Base-by-base conservation (phyloP, 2,888 invertebrate species). In the Cephalotes varians region DNA sequence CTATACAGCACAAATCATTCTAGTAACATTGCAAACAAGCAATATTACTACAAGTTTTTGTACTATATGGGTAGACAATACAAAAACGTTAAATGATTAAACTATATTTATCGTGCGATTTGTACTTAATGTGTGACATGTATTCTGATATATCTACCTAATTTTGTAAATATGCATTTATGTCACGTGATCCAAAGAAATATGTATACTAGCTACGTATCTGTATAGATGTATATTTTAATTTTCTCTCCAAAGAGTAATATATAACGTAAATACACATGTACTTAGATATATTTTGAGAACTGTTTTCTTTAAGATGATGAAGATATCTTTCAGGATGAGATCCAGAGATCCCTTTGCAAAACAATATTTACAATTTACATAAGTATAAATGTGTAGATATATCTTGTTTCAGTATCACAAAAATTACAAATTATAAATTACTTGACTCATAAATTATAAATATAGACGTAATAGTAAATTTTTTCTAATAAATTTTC, bases 131-230 rank as follows among this genome's bases (percentile, higher is more conserved):
- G n/a, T n/a, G 21, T 25, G 64, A 64, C 15, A 73, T 47, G 34
- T 47, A 34, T 9, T 15, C 18, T 5, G 34, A 31, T 28, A 5
- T 31, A n/a, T 40, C 21, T 79, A 34, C 25, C 15, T 18, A 40
- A 64, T 82, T 74, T 84, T 90, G 88, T 90, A 92, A 86, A 92
- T 91, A 91, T 64, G 79, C 84, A 37, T 87, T 85, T 90, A 85
- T 87, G 87, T 80, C 81, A 80, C 79, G 74, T 87, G 81, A 85
- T 90, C 90, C 91, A 92, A 91, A 92, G 91, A 90, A 83, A 90
- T 87, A 87, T 87, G 72, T 65, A 73, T 60, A 76, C 85, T 74
- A 87, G 76, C 83, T 77, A 69, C 67, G 58, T 28, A 51, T 37
- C 1, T 60, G 76, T 62, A 51, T 49, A 84, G 54, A 81, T 37